Evolutionary conservation across 2,797 vertebrate genomes (phyloP).

Genomic region (Podarcis siculus): DNA sequence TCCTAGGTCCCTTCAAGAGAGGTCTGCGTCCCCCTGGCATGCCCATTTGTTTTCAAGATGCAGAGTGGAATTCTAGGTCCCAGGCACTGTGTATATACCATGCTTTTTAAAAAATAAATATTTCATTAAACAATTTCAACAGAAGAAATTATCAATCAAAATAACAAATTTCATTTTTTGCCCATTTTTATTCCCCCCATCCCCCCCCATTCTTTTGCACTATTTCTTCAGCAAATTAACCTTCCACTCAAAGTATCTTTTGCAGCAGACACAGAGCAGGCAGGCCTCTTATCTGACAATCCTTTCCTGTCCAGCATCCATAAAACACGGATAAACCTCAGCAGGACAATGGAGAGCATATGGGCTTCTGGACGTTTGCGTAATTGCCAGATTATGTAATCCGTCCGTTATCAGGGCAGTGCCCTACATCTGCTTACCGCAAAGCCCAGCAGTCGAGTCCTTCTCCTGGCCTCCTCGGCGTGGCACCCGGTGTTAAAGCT

Average conservation of each 20-base stretch:
- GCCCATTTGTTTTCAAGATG: neutral
- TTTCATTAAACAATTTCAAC: too few relatives aligned
- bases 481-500: neutral
- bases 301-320: slow-evolving; percentile 10
- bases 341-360: slow-evolving; percentile 16
- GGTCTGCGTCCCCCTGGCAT: neutral
- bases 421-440: slow-evolving; percentile 1
- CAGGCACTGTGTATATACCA: neutral
- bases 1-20: neutral
- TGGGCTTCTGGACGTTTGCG: neutral
- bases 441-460: neutral
- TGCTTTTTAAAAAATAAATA: too few relatives aligned
- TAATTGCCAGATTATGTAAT: slow-evolving; percentile 4
- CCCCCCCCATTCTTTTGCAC: neutral
- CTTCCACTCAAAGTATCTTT: neutral
- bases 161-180: too few relatives aligned
- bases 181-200: too few relatives aligned
- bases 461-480: neutral
- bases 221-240: neutral
- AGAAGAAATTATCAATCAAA: too few relatives aligned
- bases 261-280: neutral
- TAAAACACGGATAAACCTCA: slow-evolving; percentile 9
- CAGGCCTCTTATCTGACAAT: neutral
- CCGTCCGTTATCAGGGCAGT: neutral
- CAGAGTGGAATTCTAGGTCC: neutral